Conservation (phyloP, 2,797 vertebrate genomes). For the Chelonia mydas region DNA sequence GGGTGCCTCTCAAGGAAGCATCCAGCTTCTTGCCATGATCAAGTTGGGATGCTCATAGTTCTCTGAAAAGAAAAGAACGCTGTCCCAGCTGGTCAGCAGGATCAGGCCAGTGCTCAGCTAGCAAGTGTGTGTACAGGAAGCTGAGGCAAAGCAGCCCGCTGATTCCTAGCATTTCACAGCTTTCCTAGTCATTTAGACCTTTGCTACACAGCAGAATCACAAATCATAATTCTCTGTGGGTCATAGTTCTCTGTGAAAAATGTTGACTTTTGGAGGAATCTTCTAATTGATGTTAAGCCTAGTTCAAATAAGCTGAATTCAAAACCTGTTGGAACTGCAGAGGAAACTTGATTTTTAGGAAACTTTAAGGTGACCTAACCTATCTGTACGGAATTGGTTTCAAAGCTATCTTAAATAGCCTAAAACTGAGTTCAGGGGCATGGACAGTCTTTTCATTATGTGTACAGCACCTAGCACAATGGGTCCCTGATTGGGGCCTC, state of each 20-base stretch:
- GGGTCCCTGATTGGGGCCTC: background rate
- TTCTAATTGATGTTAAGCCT: background rate
- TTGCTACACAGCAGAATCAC: rapidly evolving
- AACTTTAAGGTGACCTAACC: background rate
- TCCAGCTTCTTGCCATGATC: background rate
- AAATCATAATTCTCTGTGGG: background rate
- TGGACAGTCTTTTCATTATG: background rate
- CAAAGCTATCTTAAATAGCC: background rate
- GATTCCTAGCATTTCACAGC: background rate
- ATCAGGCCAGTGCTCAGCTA: rapidly evolving
- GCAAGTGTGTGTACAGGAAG: background rate
- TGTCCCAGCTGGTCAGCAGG: background rate
- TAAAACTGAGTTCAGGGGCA: background rate
- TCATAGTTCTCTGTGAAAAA: background rate
- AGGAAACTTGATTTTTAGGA: background rate
- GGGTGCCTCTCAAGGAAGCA: background rate
- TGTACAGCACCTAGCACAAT: background rate
- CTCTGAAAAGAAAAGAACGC: background rate
- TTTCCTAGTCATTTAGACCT: background rate
- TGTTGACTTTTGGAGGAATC: background rate
- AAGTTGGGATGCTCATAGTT: background rate
- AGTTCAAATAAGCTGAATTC: background rate
- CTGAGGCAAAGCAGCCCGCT: background rate
- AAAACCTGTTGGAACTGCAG: background rate
- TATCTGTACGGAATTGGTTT: background rate